phyloP scores from a whole-genome alignment of 2,113 vertebrate genomes.

The Erythrolamprus reginae region DNA sequence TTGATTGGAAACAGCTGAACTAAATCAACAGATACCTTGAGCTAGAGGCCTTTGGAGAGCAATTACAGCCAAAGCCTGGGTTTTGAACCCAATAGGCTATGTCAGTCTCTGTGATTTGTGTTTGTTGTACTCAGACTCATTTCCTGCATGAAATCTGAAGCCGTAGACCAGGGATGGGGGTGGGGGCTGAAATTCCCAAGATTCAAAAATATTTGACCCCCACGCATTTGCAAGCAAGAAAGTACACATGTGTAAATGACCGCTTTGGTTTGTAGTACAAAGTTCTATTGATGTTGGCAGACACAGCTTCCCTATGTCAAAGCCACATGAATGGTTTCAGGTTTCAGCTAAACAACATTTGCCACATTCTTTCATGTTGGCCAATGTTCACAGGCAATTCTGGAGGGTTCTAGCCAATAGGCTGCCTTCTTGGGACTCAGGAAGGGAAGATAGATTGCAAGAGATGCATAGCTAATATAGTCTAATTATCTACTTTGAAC shows the following conservation, averaged over 20 bases:
- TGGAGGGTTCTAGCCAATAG: conserved; percentile 71
- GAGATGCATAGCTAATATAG: conserved; percentile 79
- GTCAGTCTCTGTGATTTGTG: conserved; percentile 84
- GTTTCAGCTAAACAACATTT: conserved; percentile 83
- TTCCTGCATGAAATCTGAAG: conserved; percentile 81
- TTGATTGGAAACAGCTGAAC: conserved; percentile 86
- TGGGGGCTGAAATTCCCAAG: conserved; percentile 74
- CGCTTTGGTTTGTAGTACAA: conserved; percentile 83
- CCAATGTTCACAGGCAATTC: conserved; percentile 81
- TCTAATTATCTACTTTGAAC: conserved; percentile 81
- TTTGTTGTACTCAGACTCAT: conserved; percentile 81
- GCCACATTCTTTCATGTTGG: conserved; percentile 80
- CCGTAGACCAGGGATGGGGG: conserved; percentile 63
- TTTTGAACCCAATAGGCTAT: conserved; percentile 82
- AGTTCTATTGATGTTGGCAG: conserved; percentile 87
- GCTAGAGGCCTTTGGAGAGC: conserved; percentile 81
- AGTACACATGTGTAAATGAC: conserved; percentile 83
- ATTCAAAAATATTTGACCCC: conserved; percentile 86
- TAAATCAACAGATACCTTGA: conserved; percentile 88
- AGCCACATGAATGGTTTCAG: conserved; percentile 84
- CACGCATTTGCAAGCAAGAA: conserved; percentile 74
- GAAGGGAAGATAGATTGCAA: conserved; percentile 77
- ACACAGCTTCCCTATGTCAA: conserved; percentile 74
- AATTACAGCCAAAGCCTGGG: conserved; percentile 79
- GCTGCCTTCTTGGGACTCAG: conserved; percentile 75